Evolutionary conservation across 2,888 invertebrate genomes (phyloP).

Genomic region (Mythimna loreyi): DNA sequence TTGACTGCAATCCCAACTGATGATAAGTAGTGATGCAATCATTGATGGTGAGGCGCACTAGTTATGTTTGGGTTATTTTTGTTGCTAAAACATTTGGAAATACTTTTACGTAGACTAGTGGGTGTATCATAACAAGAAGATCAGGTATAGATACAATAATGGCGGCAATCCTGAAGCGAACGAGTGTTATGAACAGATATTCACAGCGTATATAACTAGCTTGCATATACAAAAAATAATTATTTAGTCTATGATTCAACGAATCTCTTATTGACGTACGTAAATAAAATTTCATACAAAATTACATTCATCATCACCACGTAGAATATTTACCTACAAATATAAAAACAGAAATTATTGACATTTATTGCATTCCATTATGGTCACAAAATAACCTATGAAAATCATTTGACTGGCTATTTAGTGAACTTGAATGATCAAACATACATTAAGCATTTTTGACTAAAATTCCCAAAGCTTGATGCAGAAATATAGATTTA

Average conservation of each 20-base stretch:
- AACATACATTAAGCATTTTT: slow-evolving; percentile 28
- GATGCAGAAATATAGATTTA: slow-evolving; percentile 27
- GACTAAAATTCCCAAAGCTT: slow-evolving; percentile 48
- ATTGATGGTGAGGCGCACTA: too few species aligned
- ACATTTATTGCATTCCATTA: slow-evolving; percentile 55
- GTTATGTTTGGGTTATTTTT: slow-evolving; percentile 24
- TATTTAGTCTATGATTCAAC: slow-evolving; percentile 51
- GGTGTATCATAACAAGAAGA: slow-evolving; percentile 29
- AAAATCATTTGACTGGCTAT: slow-evolving; percentile 45
- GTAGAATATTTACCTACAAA: slow-evolving; percentile 58
- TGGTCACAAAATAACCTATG: slow-evolving; percentile 56
- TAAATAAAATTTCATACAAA: slow-evolving; percentile 63
- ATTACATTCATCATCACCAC: slow-evolving; percentile 55
- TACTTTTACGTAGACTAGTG: slow-evolving; percentile 46
- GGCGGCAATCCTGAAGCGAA: slow-evolving; percentile 8
- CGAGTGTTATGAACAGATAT: slow-evolving; percentile 33
- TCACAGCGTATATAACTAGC: slow-evolving; percentile 31
- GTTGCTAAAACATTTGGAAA: slow-evolving; percentile 29
- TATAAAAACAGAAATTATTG: slow-evolving; percentile 59
- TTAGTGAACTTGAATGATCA: slow-evolving; percentile 33
- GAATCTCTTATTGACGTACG: slow-evolving; percentile 50
- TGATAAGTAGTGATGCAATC: too few species aligned
- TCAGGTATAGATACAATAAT: slow-evolving; percentile 9
- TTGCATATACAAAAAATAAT: slow-evolving; percentile 36
- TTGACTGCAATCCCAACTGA: too few species aligned